Evolutionary conservation across 1,140 invertebrate species (phyloP).

Genomic region (Tetramorium alpestre): DNA sequence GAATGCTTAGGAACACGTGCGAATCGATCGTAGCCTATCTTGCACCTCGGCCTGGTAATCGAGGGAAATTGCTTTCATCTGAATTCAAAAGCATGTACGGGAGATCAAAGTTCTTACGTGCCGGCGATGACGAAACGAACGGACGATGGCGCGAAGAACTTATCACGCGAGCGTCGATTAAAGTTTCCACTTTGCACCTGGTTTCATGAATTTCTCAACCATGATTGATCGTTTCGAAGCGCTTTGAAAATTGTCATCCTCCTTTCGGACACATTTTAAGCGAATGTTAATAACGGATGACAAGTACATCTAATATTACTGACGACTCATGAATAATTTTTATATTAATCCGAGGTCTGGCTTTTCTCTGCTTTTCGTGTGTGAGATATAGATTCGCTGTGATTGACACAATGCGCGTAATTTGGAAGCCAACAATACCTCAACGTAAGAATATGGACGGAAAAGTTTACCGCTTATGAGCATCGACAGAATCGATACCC

Average conservation of each 20-base stretch:
- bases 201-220: slow-evolving; percentile 43
- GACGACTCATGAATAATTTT: not conserved
- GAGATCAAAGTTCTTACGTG: slow-evolving; percentile 72
- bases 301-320: slow-evolving; percentile 19
- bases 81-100: slow-evolving; percentile 66
- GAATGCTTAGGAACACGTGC: slow-evolving; percentile 62
- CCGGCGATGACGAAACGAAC: slow-evolving; percentile 41
- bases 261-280: not conserved
- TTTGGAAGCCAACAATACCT: slow-evolving; percentile 60
- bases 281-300: slow-evolving; percentile 25
- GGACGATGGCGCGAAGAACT: slow-evolving; percentile 43
- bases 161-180: slow-evolving; percentile 65
- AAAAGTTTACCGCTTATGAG: slow-evolving; percentile 56
- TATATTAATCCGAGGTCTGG: not conserved
- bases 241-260: slow-evolving; percentile 37
- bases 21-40: slow-evolving; percentile 63
- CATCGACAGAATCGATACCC: slow-evolving; percentile 54
- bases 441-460: slow-evolving; percentile 36
- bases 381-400: not conserved
- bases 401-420: slow-evolving; percentile 51
- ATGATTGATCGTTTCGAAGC: slow-evolving; percentile 61
- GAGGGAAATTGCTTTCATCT: slow-evolving; percentile 71
- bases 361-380: not conserved
- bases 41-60: slow-evolving; percentile 49
- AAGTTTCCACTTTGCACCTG: slow-evolving; percentile 65